Base-by-base conservation (phyloP, 1,140 invertebrate genomes). In the Monomorium pharaonis region DNA sequence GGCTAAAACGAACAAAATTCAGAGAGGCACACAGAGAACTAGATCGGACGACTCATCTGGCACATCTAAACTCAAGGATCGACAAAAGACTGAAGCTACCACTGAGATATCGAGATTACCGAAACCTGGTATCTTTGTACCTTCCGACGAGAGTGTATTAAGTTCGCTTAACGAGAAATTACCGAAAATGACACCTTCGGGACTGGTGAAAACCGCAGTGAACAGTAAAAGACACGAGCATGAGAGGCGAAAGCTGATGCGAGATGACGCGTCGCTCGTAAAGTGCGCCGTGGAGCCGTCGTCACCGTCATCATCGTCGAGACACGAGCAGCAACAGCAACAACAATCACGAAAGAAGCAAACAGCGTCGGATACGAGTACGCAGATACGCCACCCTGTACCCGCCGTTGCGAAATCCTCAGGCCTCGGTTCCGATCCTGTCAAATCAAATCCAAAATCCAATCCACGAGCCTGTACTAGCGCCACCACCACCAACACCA, bases 131-230 rank as follows among this genome's bases (percentile, higher is more conserved):
- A 92, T 94, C 2, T 94, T 93, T 56, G 85, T 87, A 9, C 93
- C 92, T n/a, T 94, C 92, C 3, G 90, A 93, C 24, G 91, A 94
- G 72, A 84, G 86, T 30, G 56, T 88, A 27, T 88, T 91, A 75
- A 70, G 58, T 21, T 74, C 90, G 10, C 72, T 88, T 21, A 78
- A 85, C 2, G 93, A 94, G 21, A 93, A 92, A 65, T 54, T 87
- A 3, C 89, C 91, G 24, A 94, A 94, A 83, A 95, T 96, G 95
- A 96, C 96, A 58, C 97, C 97, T 21, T 96, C 96, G 84, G 95
- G 95, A 87, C 93, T 97, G 37, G 96, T 97, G 69, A 97, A 97
- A 92, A 96, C 96, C 12, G 96, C 96, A 9, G 96, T 97, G 44
- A 96, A 96, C 90, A 96, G 95, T 86, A 96, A 97, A 93, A 95